These are phyloP conservation scores for Erebia ligea DNA, from an alignment of 2,888 invertebrate species.

Conservation along the genomic window DNA sequence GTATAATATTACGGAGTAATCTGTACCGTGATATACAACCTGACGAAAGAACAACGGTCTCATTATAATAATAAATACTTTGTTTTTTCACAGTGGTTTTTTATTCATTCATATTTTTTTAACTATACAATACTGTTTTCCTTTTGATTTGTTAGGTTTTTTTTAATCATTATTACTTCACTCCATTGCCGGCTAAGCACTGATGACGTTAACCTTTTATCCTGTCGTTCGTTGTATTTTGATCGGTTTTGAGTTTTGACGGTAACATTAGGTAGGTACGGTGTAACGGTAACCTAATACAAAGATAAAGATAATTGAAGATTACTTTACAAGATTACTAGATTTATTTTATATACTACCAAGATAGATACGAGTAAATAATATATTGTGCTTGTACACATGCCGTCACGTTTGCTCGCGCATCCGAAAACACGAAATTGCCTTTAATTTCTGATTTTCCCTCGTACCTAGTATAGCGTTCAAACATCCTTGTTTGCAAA, in stretches of 20 bases:
- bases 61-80: slow-evolving; percentile 26
- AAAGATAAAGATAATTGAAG: no score
- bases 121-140: not conserved
- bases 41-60: slow-evolving; percentile 27
- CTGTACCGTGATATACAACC: slow-evolving; percentile 24
- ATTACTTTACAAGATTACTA: no score
- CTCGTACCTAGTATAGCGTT: not conserved
- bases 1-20: slow-evolving; percentile 23
- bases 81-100: not conserved
- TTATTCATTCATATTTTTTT: not conserved
- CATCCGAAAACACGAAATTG: not conserved
- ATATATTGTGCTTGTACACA: no score
- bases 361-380: no score
- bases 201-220: no score
- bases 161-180: no score
- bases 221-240: no score
- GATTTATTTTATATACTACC: no score
- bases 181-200: no score
- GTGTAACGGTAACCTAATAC: no score
- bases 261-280: no score
- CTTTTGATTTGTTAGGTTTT: not conserved
- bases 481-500: slow-evolving; percentile 4
- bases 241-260: no score
- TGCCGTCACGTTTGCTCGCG: not conserved
- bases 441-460: not conserved